Evolutionary conservation across 2,113 vertebrate species (phyloP).

Genomic region (Ibidorhyncha struthersii): DNA sequence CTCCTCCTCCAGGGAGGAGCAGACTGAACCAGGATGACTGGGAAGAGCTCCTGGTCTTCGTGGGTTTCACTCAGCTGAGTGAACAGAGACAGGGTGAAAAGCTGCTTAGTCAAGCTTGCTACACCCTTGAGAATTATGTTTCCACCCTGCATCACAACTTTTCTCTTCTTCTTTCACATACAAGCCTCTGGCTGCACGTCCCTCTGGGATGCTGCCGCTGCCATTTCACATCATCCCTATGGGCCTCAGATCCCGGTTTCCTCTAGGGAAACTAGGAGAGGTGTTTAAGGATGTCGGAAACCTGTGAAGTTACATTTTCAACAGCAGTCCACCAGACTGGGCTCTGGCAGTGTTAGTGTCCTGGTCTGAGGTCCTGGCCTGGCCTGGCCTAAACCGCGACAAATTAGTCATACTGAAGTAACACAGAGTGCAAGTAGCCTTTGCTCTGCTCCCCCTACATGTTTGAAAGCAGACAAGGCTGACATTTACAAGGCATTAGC

Average conservation of each 20-base stretch:
- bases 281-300: neutral
- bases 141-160: neutral
- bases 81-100: neutral
- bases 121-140: neutral
- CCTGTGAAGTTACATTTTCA: neutral
- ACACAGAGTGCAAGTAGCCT: neutral
- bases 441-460: neutral
- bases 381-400: no score
- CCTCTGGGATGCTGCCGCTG: neutral
- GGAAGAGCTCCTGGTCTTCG: neutral
- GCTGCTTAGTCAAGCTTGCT: neutral
- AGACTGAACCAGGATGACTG: neutral
- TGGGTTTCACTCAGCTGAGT: neutral
- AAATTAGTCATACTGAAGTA: neutral
- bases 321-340: neutral
- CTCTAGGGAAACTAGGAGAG: neutral
- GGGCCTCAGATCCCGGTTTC: neutral
- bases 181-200: fast-evolving
- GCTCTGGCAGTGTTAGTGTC: neutral
- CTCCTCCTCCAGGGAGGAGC: neutral
- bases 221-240: neutral
- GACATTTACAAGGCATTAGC: neutral
- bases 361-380: no score
- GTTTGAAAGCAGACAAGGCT: conserved; percentile 4
- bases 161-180: neutral